Percentiles rank a stretch among this genome's conserved stretches.
Conservation (phyloP, 92 coral and sea anemone species). For the Pocillopora meandrina region DNA sequence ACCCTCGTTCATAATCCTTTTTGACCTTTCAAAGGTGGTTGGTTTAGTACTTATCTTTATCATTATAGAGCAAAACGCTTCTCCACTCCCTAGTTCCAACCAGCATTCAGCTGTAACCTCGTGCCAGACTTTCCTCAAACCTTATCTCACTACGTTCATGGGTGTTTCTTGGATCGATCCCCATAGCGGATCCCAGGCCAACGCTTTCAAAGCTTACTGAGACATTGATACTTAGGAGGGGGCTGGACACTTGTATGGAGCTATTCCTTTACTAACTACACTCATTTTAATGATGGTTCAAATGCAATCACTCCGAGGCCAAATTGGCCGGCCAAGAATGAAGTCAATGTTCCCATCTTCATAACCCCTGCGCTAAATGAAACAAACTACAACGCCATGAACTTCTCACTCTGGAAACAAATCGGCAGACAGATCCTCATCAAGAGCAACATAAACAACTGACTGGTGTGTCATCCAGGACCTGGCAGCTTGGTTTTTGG, state of each 20-base stretch:
- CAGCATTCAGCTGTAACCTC: background rate
- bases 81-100: too few species aligned
- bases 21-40: too few species aligned
- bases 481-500: constrained; percentile 57
- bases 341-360: constrained; percentile 1
- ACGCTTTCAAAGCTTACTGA: constrained; percentile 63
- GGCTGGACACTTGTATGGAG: constrained; percentile 46
- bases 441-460: constrained; percentile 71
- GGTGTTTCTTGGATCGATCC: constrained; percentile 73
- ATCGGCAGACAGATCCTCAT: constrained; percentile 61
- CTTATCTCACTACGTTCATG: constrained; percentile 13
- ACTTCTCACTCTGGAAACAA: constrained; percentile 53
- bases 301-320: constrained; percentile 39
- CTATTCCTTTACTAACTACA: constrained; percentile 15
- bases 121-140: constrained; percentile 29
- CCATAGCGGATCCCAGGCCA: constrained; percentile 8
- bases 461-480: constrained; percentile 65
- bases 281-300: background rate
- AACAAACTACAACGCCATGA: constrained; percentile 36
- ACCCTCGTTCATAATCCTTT: too few species aligned
- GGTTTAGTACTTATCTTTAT: too few species aligned
- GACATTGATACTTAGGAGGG: constrained; percentile 44
- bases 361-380: constrained; percentile 41
- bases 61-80: too few species aligned
- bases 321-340: background rate